A percentile compares a stretch with the other conserved stretches of the same genome.
phyloP scores from a whole-genome alignment of 1,140 invertebrate species.

The Aphelinus certus region DNA sequence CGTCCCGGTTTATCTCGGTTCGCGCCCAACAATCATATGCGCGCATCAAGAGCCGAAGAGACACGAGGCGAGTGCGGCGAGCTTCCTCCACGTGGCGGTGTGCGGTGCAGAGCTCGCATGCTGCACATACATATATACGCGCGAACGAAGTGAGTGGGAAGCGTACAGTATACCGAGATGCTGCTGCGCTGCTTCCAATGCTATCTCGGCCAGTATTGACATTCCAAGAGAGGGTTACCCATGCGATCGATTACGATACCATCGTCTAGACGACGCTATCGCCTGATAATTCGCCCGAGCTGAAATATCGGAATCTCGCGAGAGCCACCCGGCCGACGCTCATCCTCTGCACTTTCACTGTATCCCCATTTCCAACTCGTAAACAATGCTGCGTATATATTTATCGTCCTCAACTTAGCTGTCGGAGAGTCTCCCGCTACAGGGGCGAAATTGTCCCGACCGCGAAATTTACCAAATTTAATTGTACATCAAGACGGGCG shows the following conservation, averaged over 20 bases:
- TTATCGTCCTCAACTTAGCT: too few relatives aligned
- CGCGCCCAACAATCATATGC: too few relatives aligned
- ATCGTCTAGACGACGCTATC: conserved; percentile 41
- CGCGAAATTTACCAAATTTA: too few relatives aligned
- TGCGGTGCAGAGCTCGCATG: neutral
- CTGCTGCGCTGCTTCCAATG: conserved; percentile 13
- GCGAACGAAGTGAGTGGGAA: neutral
- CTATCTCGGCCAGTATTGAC: conserved; percentile 34
- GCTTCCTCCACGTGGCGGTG: neutral
- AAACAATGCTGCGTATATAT: too few relatives aligned
- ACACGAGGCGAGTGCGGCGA: too few relatives aligned
- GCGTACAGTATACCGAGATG: neutral
- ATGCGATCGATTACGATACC: conserved; percentile 26
- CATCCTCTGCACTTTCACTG: neutral
- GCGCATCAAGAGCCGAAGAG: too few relatives aligned
- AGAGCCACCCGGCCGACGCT: neutral
- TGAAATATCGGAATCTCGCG: conserved; percentile 20
- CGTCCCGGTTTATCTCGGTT: too few relatives aligned
- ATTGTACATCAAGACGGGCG: too few relatives aligned
- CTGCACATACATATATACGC: neutral
- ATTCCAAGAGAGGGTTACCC: conserved; percentile 31
- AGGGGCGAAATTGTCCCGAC: too few relatives aligned
- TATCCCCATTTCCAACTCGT: neutral
- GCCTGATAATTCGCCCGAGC: conserved; percentile 15
- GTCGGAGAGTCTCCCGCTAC: too few relatives aligned